Evolutionary conservation across 2,888 invertebrate genomes (phyloP), one percentile per base, ranked within the genome.

Genomic region (Pterostichus madidus): DNA sequence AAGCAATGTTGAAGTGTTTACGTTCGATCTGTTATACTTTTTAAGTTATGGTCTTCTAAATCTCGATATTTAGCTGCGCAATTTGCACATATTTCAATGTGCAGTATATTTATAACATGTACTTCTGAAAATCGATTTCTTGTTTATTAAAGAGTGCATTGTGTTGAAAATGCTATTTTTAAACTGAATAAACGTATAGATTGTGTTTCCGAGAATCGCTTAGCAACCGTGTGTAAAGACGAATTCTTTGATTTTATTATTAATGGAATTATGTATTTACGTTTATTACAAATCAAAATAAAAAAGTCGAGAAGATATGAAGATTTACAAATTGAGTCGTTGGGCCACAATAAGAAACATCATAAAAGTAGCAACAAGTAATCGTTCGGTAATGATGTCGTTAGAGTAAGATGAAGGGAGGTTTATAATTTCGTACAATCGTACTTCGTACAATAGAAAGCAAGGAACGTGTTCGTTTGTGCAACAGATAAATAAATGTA

Each of bases 401-500:
- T 71, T 71, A 71, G 7, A 71, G 44, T 39, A 46, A 39, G 24
- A 2, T 24, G 24, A 24, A 24, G 24, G 24, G 24, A 24, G 24
- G 24, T 24, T 24, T 24, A 24, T 24, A 24, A 24, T 24, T 24
- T 24, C 24, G 24, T 24, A n/a, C n/a, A n/a, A n/a, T 39, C 10
- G 68, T 13, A 53, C 53, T 15, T 13, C 2, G 10, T 49, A 35
- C 24, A 39, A 24, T 46, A 68, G 39, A n/a, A 71, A 11, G 44
- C 13, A 44, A 35, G 13, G 35, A 35, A 64, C 11, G 13, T 32
- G 68, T 71, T 44, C 44, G 39, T 46, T 44, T 44, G 44, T 71
- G 39, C 68, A 71, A 71, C 68, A 71, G 44, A 71, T 71, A 71
- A 71, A 71, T 71, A 71, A 71, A 71, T 71, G 44, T 71, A 71